These are phyloP conservation scores for Denticeps clupeoides DNA, from an alignment of 2,797 vertebrate genomes.

Conservation along the genomic window DNA sequence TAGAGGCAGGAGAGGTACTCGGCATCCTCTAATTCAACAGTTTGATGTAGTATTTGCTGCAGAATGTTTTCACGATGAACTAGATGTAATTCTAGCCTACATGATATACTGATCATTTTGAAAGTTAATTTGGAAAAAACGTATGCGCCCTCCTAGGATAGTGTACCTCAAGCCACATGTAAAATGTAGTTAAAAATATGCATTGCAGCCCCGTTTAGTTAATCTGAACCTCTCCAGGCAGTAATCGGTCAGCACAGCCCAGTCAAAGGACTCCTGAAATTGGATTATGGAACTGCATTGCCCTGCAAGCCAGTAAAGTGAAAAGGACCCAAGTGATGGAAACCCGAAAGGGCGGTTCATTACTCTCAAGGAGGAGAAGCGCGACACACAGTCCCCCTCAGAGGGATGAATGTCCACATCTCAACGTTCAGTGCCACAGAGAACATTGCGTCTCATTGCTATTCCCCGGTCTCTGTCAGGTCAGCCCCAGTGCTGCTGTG, in stretches of 20 bases:
- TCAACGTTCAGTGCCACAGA: slow-evolving; percentile 1
- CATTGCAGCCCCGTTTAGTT: not conserved
- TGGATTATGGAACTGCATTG: not conserved
- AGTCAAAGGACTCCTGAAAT: slow-evolving; percentile 10
- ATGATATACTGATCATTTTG: too few species aligned
- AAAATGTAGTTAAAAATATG: slow-evolving; percentile 1
- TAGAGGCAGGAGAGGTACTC: too few species aligned
- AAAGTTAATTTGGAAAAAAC: too few species aligned
- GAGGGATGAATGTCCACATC: slow-evolving; percentile 9
- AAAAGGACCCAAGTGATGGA: slow-evolving; percentile 9
- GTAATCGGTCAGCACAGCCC: not conserved
- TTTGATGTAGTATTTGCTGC: too few species aligned
- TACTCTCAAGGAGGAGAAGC: slow-evolving; percentile 7
- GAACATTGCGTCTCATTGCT: slow-evolving; percentile 12
- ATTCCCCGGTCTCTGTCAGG: slow-evolving; percentile 22
- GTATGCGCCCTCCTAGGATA: too few species aligned
- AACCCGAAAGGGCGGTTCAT: slow-evolving; percentile 12
- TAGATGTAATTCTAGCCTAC: too few species aligned
- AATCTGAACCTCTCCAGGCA: not conserved
- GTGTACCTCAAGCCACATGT: not conserved
- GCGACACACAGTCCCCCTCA: slow-evolving; percentile 1
- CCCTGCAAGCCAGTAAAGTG: slow-evolving; percentile 2
- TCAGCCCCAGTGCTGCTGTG: slow-evolving; percentile 16
- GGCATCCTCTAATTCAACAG: too few species aligned
- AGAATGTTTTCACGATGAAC: too few species aligned